phyloP scores from a whole-genome alignment of 2,888 invertebrate genomes.

The Axea sp. region DNA sequence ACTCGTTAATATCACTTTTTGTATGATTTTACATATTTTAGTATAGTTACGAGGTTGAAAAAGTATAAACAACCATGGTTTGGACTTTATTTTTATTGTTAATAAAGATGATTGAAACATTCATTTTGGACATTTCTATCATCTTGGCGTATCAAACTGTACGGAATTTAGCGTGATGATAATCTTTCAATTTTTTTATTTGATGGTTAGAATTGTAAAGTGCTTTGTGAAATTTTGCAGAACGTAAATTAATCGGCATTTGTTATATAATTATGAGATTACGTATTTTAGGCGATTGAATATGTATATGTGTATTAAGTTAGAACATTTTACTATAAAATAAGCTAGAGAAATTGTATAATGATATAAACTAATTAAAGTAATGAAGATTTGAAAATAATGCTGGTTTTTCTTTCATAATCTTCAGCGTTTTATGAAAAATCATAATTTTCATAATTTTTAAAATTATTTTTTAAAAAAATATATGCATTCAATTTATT shows the following conservation, averaged over 20 bases:
- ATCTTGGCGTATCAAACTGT: conserved; percentile 20
- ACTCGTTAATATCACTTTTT: conserved; percentile 11
- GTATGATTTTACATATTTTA: conserved; percentile 3
- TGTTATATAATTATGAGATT: conserved; percentile 59
- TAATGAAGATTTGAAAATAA: conserved; percentile 51
- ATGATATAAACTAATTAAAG: conserved; percentile 62
- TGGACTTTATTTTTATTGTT: conserved; percentile 34
- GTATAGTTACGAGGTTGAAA: conserved; percentile 16
- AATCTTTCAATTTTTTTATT: conserved; percentile 5
- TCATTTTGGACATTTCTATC: conserved; percentile 10
- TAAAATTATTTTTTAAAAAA: conserved; percentile 8
- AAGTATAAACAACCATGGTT: conserved; percentile 18
- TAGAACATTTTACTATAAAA: conserved; percentile 56
- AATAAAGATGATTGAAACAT: conserved; percentile 13
- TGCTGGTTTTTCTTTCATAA: conserved; percentile 26
- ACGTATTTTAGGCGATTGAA: conserved; percentile 56
- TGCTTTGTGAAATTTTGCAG: conserved; percentile 57
- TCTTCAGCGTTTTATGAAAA: conserved; percentile 4
- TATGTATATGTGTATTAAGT: conserved; percentile 59
- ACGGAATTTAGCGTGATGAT: conserved; percentile 11
- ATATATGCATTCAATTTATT: too few relatives aligned
- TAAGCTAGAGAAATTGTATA: conserved; percentile 63
- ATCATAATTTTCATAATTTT: conserved; percentile 5
- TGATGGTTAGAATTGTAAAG: conserved; percentile 35
- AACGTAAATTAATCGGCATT: conserved; percentile 53